Evolutionary conservation across 2,113 vertebrate genomes (phyloP), one percentile per base, ranked within the genome.

Genomic region (Callipepla californica): DNA sequence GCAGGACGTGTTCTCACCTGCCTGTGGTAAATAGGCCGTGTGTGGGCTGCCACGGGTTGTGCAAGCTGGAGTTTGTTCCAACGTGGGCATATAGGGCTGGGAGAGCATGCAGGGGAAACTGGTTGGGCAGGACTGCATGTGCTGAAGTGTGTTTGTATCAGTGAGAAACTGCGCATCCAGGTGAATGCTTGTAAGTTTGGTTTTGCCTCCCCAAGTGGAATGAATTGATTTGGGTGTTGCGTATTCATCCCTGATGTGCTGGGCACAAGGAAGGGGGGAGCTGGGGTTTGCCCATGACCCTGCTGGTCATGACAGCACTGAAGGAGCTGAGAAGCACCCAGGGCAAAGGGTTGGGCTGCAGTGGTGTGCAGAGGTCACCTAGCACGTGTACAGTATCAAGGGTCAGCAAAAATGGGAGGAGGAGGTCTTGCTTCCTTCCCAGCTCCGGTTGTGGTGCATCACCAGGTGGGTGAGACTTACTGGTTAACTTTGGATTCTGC

Each of bases 401-500:
- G 53, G 4, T 7, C 23, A 65, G 57, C 40, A 81, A 78, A 65
- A 69, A 50, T 1, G 6, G 19, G 50, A 50, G 34, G 23, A 48
- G 50, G 45, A 12, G 28, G 45, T 47, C 17, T 79, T 23, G 28
- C 32, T 45, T 85, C 55, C 38, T 32, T 75, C 40, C 32, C 68
- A 51, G 57, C 4, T 38, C 40, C 85, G 63, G 63, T 30, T 68
- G 53, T 21, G 48, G n/a, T 50, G 59, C 72, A 26, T 20, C 16
- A 28, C 59, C 76, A 63, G 28, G 26, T 34, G 1, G 19, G n/a
- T 32, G 73, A 57, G 22, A 98, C 99, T 98, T 96, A 99, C 99
- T 97, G 98, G 89, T 98, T 97, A 5, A 98, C 96, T 89, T 94
- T 98, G 23, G 98, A 97, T 94, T 99, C 98, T 6, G 98, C 95